These are phyloP conservation scores for Melopsittacus undulatus DNA, from an alignment of 2,797 vertebrate species.

Conservation along the genomic window DNA sequence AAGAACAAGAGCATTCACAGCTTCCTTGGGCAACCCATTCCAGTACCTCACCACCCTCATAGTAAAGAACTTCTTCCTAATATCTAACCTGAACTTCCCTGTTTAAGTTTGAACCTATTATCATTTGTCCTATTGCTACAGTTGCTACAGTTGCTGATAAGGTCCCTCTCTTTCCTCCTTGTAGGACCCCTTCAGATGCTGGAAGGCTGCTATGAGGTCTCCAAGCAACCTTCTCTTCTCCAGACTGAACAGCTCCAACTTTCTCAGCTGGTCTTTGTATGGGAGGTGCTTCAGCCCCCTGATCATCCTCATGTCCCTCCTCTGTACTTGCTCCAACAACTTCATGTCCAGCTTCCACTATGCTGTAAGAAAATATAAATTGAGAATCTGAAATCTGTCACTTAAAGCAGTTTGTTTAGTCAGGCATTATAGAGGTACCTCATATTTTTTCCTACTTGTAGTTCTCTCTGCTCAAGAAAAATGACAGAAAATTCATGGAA, in stretches of 20 bases:
- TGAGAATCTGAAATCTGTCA: not conserved
- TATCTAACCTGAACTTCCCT: no score
- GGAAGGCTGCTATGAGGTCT: not conserved
- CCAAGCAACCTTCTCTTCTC: not conserved
- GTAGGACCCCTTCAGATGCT: not conserved
- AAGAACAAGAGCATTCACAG: no score
- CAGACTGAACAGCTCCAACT: not conserved
- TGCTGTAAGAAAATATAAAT: not conserved
- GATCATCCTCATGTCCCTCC: not conserved
- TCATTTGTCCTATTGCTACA: not conserved
- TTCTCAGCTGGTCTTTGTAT: not conserved
- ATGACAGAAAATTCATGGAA: not conserved
- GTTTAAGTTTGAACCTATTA: no score
- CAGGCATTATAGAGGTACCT: not conserved
- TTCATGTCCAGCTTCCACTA: not conserved
- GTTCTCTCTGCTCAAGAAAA: not conserved
- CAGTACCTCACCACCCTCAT: not conserved
- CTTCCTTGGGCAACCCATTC: not conserved
- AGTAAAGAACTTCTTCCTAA: not conserved
- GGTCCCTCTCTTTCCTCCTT: not conserved
- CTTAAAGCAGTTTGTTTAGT: not conserved
- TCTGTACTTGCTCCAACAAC: not conserved
- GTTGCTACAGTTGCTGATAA: not conserved
- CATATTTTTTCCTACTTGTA: not conserved
- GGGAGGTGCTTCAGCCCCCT: not conserved